These are phyloP conservation scores for Zapornia atra DNA, from an alignment of 2,113 vertebrate species.

Conservation along the genomic window DNA sequence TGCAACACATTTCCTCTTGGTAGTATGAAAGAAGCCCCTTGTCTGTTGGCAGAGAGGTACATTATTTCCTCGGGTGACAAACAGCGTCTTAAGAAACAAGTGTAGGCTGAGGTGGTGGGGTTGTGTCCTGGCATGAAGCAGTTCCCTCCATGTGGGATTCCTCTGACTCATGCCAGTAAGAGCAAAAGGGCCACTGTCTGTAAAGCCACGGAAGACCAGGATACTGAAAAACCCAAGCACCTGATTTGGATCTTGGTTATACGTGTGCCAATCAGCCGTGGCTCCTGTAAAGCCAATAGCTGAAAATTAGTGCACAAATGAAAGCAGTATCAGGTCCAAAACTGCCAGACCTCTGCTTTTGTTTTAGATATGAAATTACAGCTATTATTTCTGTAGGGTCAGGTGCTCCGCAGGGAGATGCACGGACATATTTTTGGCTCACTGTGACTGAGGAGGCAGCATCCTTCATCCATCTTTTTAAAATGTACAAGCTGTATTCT, in stretches of 20 bases:
- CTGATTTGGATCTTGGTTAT: background rate
- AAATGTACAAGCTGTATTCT: background rate
- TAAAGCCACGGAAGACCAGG: background rate
- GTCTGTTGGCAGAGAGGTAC: background rate
- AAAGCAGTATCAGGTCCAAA: background rate
- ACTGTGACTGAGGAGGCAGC: background rate
- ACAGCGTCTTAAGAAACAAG: background rate
- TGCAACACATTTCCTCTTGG: background rate
- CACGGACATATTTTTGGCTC: background rate
- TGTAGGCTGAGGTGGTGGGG: background rate
- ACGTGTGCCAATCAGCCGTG: fast-evolving
- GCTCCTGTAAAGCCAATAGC: background rate
- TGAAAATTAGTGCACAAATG: background rate
- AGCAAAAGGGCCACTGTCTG: background rate
- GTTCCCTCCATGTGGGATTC: background rate
- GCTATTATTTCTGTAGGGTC: background rate
- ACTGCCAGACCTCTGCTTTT: background rate
- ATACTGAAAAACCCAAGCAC: background rate
- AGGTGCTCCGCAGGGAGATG: background rate
- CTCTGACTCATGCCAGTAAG: background rate
- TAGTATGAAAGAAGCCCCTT: background rate
- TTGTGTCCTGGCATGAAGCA: background rate
- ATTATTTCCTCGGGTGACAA: background rate
- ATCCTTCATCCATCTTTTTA: background rate
- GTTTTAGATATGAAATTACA: background rate